Conservation (phyloP, 2,888 invertebrate genomes). For the Masnerella sp. region DNA sequence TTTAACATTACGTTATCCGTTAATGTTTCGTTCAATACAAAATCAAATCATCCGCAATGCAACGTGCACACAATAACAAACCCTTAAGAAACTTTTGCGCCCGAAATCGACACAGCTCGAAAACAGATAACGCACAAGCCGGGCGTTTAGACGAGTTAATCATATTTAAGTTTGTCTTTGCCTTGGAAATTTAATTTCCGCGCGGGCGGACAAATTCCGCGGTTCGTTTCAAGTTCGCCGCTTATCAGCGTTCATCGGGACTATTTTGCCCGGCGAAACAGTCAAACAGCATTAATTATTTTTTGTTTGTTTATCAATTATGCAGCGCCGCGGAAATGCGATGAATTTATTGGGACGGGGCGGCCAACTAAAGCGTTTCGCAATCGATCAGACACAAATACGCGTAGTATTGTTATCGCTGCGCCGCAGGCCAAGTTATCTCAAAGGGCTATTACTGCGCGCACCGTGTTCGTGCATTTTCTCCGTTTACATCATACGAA, state of each 20-base stretch:
- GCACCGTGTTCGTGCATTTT: no score
- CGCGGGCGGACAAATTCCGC: conserved; percentile 16
- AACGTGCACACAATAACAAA: no score
- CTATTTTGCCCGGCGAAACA: background rate
- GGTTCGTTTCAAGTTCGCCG: conserved; percentile 14
- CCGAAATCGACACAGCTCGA: no score
- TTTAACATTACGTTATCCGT: no score
- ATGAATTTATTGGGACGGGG: no score
- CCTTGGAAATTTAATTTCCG: conserved; percentile 32
- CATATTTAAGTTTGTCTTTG: conserved; percentile 35
- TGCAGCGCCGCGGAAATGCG: no score
- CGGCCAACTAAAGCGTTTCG: conserved; percentile 17
- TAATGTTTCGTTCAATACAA: no score
- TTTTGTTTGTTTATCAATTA: conserved; percentile 26
- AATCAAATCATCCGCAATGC: no score
- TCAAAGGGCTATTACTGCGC: conserved; percentile 22
- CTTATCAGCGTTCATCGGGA: background rate
- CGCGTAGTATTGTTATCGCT: conserved; percentile 18
- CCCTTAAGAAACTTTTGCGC: no score
- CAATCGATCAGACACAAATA: conserved; percentile 24
- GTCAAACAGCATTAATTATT: conserved; percentile 15
- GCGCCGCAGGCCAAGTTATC: conserved; percentile 15
- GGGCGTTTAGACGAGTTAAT: conserved; percentile 24
- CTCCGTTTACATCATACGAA: conserved; percentile 14
- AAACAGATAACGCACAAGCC: no score